Evolutionary conservation across 2,113 vertebrate species (phyloP), one percentile per base, ranked within the genome.

Genomic region (Gavia stellata): DNA sequence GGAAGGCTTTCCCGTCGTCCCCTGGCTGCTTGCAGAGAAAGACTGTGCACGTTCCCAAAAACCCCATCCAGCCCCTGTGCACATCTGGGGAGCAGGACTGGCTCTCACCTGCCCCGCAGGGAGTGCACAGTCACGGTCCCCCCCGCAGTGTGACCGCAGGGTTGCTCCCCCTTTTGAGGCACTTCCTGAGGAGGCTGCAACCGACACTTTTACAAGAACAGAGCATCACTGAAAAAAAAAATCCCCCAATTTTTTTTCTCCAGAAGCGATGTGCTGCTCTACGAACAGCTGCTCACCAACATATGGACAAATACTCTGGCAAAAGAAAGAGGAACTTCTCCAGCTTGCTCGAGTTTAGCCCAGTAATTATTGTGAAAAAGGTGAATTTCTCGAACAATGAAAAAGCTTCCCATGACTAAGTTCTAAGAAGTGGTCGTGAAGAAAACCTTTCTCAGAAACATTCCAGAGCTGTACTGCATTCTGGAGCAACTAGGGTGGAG

Each of bases 41-140:
- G 40, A 38, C 0, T 0, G 24, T 9, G 7, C 21, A 19, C 0
- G 1, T 4, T 83, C 28, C 26, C 5, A 1, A 53, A 58, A 59
- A 36, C 7, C 28, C 12, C n/a, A 29, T n/a, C 40, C n/a, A 19
- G 25, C 11, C 81, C 29, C 56, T 1, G 0, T 0, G 1, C 36
- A 14, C 17, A 7, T 14, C n/a, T 18, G 31, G 14, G n/a, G 36
- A 66, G 33, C 17, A 65, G 21, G 36, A 33, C 14, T 81, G 53
- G 75, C 38, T 52, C 33, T 47, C 47, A 84, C n/a, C 44, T 77
- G n/a, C 19, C 45, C 28, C 0, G 0, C 38, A 7, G 10, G 17
- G 49, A 79, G 14, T 5, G 2, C 2, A 1, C 45, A 45, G 29
- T 19, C 52, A 34, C 4, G 4, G 44, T 6, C 7, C 8, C 7